Evolutionary conservation across 2,113 vertebrate species (phyloP).

Genomic region (Microcebus murinus): DNA sequence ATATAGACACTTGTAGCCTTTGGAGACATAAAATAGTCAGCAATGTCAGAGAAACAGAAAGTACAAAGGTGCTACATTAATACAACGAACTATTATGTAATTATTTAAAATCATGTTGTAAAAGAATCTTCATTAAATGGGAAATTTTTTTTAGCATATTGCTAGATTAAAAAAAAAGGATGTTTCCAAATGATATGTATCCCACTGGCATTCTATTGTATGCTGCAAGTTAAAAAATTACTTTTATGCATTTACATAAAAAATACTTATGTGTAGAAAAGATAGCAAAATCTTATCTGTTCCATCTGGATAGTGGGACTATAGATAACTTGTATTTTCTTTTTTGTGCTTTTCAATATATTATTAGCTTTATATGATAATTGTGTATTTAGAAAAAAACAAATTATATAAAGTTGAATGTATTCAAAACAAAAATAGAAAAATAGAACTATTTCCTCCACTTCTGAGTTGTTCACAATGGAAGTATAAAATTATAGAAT

Average conservation of each 20-base stretch:
- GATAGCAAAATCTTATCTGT: background rate
- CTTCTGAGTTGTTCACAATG: background rate
- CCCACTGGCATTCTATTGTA: background rate
- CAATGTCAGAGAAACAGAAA: conserved; percentile 5
- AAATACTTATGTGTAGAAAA: background rate
- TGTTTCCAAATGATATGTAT: background rate
- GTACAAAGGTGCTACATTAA: background rate
- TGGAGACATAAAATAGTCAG: background rate
- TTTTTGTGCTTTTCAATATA: conserved; percentile 19
- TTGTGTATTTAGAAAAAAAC: background rate
- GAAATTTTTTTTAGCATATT: background rate
- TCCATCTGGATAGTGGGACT: background rate
- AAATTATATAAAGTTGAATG: background rate
- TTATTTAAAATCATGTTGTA: conserved; percentile 34
- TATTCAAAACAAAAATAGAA: conserved; percentile 42
- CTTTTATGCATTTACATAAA: background rate
- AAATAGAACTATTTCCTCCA: background rate
- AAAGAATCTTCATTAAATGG: background rate
- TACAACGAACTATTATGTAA: background rate
- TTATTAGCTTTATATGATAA: background rate
- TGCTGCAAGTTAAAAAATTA: background rate
- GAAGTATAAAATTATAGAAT: conserved; percentile 41
- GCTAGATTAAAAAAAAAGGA: background rate
- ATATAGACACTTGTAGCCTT: background rate
- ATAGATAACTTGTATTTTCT: conserved; percentile 16